Evolutionary conservation across 2,113 vertebrate genomes (phyloP).

Genomic region (Petromus typicus): DNA sequence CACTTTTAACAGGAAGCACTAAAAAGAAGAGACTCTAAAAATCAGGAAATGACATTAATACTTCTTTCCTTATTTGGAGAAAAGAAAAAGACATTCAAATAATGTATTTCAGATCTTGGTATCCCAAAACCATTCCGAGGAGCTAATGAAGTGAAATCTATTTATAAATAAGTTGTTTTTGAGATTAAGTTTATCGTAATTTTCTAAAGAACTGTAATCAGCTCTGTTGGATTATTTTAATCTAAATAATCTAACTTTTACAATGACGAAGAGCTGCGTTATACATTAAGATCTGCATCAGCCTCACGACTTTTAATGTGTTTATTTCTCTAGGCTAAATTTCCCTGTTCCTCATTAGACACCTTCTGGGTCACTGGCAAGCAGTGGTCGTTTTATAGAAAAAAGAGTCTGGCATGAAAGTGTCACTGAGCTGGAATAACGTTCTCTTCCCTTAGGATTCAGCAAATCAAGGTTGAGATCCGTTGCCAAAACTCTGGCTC

Average conservation of each 20-base stretch:
- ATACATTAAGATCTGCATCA: fast-evolving
- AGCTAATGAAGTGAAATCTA: not conserved
- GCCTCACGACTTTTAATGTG: not conserved
- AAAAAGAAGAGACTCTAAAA: not conserved
- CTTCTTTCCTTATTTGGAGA: not conserved
- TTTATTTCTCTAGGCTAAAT: slow-evolving; percentile 19
- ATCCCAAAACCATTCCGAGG: not conserved
- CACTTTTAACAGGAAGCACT: not conserved
- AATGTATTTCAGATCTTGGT: too few species aligned
- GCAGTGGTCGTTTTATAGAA: slow-evolving; percentile 49
- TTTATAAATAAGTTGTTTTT: not conserved
- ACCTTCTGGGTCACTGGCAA: slow-evolving; percentile 69
- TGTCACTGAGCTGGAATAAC: slow-evolving; percentile 48
- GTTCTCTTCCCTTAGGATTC: slow-evolving; percentile 67
- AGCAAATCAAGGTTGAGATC: slow-evolving; percentile 7
- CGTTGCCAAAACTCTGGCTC: slow-evolving; percentile 28
- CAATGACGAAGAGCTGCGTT: not conserved
- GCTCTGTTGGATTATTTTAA: not conserved
- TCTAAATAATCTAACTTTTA: not conserved
- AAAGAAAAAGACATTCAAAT: not conserved
- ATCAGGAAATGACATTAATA: not conserved
- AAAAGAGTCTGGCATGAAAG: slow-evolving; percentile 52
- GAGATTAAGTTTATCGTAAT: not conserved
- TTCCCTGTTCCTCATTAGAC: slow-evolving; percentile 66
- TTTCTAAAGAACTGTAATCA: not conserved